These are phyloP conservation scores for Pycnonotus jocosus DNA, from an alignment of 2,113 vertebrate species.

Conservation along the genomic window DNA sequence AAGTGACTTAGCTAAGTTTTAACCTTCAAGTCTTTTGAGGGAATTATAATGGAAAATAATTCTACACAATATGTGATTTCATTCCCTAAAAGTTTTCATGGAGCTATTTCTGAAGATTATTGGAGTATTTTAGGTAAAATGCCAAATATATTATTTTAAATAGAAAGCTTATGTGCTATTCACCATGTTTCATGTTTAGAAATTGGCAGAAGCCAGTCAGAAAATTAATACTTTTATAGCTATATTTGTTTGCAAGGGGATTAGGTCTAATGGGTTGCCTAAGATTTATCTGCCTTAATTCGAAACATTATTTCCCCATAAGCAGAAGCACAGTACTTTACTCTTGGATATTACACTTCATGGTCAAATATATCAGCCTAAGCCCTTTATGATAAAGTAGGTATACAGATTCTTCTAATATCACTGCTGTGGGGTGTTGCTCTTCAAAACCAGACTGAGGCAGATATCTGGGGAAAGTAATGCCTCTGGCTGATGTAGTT, in stretches of 20 bases:
- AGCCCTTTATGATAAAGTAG: not conserved
- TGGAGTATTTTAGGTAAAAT: not conserved
- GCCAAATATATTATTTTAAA: not conserved
- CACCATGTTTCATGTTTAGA: not conserved
- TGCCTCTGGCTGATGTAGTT: not conserved
- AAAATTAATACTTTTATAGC: not conserved
- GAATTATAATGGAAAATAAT: not conserved
- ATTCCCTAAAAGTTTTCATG: not conserved
- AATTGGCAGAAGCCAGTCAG: not conserved
- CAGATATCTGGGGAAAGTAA: not conserved
- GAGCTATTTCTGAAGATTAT: not conserved
- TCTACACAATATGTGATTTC: not conserved
- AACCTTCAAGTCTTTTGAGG: not conserved
- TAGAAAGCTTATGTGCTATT: not conserved
- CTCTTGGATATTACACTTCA: not conserved
- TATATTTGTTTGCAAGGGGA: not conserved
- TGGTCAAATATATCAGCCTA: not conserved
- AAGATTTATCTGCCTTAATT: not conserved
- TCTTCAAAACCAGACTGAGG: not conserved
- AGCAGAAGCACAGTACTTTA: not conserved
- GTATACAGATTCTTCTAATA: not conserved
- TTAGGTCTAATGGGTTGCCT: not conserved
- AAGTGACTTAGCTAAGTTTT: not conserved
- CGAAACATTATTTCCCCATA: not conserved
- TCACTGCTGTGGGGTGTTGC: not conserved